Base-by-base conservation (phyloP, 2,113 vertebrate genomes). In the Ochotona curzoniae region DNA sequence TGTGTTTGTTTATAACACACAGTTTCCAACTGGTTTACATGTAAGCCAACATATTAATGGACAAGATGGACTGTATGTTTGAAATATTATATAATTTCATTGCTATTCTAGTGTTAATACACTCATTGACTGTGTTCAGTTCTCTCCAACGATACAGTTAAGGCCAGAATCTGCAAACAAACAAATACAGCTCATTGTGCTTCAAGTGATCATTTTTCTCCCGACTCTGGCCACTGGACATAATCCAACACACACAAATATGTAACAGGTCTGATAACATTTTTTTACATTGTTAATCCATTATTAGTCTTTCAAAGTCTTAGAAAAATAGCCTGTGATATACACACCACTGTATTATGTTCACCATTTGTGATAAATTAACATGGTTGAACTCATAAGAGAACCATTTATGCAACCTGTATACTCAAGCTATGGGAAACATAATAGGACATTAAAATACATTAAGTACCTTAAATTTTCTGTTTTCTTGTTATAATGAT, bases 251-350 rank as follows among this genome's bases (percentile, higher is more conserved):
- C 15, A 67, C 17, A 44, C 90, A 57, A 89, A 66, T 71, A 1
- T 51, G 5, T 44, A 54, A 47, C 1, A 49, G 20, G 51, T 4
- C 44, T 73, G 70, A 63, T 32, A 67, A n/a, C 23, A 83, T 61
- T 89, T 83, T 89, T 83, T 61, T 83, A 0, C 91, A 91, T 73
- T 71, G 9, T 18, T 89, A 90, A 70, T 44, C 54, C 87, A 87
- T 8, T 38, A 2, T 54, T 26, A 85, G 23, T 47, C 61, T 47
- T 84, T 91, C n/a, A 64, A 89, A 92, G 32, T 7, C 35, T 38
- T 81, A 64, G 17, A 64, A 49, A 9, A 78, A 54, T 11, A 51
- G 17, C 49, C 28, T 95, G 32, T 90, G 35, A 93, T 12, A 5
- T 49, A 6, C 11, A 76, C 21, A 69, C 0, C 47, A 38, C 49